A percentile compares a stretch with the other conserved stretches of the same genome.
These are phyloP conservation scores for Rhodinocichla rosea DNA, from an alignment of 2,113 vertebrate genomes.

Conservation along the genomic window DNA sequence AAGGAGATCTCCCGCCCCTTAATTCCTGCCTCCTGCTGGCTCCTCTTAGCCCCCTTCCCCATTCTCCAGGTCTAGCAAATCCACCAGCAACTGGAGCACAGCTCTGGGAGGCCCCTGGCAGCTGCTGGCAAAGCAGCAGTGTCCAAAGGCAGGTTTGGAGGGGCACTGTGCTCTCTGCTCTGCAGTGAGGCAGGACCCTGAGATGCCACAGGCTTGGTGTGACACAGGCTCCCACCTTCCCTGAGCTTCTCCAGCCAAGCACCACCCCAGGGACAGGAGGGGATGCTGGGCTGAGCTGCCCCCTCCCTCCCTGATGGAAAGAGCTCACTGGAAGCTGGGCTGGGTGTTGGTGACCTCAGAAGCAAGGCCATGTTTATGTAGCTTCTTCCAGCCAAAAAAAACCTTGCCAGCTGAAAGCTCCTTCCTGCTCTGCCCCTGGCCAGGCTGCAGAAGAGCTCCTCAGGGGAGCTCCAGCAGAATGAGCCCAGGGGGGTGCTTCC, in stretches of 20 bases:
- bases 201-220: neutral
- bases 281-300: neutral
- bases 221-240: neutral
- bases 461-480: neutral
- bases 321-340: neutral
- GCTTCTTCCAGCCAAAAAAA: neutral
- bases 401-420: neutral
- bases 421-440: neutral
- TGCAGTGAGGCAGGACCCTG: rapidly evolving
- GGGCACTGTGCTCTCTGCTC: neutral
- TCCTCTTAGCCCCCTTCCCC: neutral
- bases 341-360: neutral
- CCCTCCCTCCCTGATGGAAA: neutral
- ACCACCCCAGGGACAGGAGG: neutral
- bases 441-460: neutral
- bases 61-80: neutral
- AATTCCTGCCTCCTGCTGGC: neutral
- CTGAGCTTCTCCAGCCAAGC: neutral
- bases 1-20: neutral
- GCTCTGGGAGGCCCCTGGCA: neutral
- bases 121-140: neutral
- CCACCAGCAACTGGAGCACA: neutral
- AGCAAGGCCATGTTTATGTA: neutral
- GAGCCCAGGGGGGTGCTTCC: neutral
- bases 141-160: neutral